These are phyloP conservation scores for Mya arenaria DNA, from an alignment of 1,140 invertebrate species.

Conservation along the genomic window DNA sequence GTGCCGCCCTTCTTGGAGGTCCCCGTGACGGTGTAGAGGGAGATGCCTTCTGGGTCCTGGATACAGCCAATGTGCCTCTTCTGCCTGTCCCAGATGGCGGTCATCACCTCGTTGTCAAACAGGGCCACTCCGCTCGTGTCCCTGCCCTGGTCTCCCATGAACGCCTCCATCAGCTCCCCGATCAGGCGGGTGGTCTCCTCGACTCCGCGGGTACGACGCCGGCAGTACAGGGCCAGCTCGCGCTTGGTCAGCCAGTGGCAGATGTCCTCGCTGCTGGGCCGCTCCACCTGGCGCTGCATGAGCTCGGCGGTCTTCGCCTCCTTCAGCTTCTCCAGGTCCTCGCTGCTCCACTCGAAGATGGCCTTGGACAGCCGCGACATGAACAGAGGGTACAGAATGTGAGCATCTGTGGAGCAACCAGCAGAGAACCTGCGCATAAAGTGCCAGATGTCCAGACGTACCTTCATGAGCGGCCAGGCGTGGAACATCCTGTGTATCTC, in stretches of 20 bases:
- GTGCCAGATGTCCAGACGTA: conserved; percentile 71
- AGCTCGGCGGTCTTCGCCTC: conserved; percentile 59
- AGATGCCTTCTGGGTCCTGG: conserved; percentile 59
- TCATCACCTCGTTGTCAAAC: conserved; percentile 10
- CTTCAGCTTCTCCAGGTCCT: conserved; percentile 52
- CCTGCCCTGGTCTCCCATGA: neutral
- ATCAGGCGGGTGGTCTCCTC: conserved; percentile 37
- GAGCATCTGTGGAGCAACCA: conserved; percentile 60
- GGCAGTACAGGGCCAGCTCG: conserved; percentile 61
- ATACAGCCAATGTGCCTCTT: conserved; percentile 55
- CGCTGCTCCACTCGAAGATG: conserved; percentile 63
- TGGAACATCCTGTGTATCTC: conserved; percentile 1
- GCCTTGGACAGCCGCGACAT: conserved; percentile 56
- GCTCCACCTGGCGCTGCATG: neutral
- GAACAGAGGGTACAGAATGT: conserved; percentile 62
- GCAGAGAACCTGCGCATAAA: conserved; percentile 65
- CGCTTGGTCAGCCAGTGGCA: conserved; percentile 4
- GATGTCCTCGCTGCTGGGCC: conserved; percentile 21
- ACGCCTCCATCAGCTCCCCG: neutral
- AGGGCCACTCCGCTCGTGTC: conserved; percentile 21
- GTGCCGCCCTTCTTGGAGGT: conserved; percentile 4
- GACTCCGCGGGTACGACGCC: conserved; percentile 56
- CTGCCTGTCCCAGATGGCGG: conserved; percentile 10
- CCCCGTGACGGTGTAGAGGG: conserved; percentile 56
- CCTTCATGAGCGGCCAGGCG: conserved; percentile 29